phyloP scores from a whole-genome alignment of 1,140 invertebrate genomes.

The Leptonema lineaticorne region DNA sequence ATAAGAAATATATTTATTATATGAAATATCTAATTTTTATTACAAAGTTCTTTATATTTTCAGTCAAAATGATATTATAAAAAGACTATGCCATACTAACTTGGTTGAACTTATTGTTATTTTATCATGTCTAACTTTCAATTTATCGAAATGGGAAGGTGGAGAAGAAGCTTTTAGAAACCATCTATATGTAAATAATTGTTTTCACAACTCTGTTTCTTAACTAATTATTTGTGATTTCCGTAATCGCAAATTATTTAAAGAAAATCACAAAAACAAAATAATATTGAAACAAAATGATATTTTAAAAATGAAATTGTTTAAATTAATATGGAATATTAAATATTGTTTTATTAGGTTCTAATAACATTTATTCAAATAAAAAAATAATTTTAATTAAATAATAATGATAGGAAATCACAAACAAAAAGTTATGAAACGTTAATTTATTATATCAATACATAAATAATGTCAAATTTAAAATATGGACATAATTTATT shows the following conservation, averaged over 20 bases:
- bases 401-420: no score
- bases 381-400: no score
- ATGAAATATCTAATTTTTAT: not conserved
- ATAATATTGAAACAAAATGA: not conserved
- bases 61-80: constrained; percentile 26
- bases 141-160: constrained; percentile 31
- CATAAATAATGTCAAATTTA: not conserved
- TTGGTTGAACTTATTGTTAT: constrained; percentile 30
- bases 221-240: no score
- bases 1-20: not conserved
- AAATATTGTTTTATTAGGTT: no score
- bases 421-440: no score
- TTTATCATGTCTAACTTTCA: constrained; percentile 25
- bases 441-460: constrained; percentile 19
- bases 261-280: no score
- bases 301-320: not conserved
- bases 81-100: constrained; percentile 31
- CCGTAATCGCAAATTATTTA: no score
- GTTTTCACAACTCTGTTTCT: no score
- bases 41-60: constrained; percentile 16
- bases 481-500: no score
- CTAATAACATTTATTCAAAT: no score
- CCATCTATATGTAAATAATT: constrained; percentile 37
- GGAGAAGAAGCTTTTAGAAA: constrained; percentile 25
- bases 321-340: no score